Evolutionary conservation across 1,140 invertebrate species (phyloP).

Genomic region (Marisa cornuarietis): DNA sequence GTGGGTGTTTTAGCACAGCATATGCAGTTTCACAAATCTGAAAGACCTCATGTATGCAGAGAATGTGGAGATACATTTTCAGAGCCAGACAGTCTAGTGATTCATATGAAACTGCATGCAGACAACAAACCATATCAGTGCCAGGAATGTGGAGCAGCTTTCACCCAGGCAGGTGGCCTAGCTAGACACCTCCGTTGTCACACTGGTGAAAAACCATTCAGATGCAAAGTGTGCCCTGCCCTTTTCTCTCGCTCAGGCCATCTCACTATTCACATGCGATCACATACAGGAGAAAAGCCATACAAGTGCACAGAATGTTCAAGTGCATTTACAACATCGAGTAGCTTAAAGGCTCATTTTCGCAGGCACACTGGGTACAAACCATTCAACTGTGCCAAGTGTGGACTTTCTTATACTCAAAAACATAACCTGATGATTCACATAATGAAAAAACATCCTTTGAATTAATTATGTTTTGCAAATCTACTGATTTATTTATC

Average conservation of each 20-base stretch:
- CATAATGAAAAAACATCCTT: too few relatives aligned
- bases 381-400: neutral
- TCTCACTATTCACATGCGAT: neutral
- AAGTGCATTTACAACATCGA: neutral
- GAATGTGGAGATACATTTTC: neutral
- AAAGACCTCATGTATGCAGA: neutral
- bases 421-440: too few relatives aligned
- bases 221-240: neutral
- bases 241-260: neutral
- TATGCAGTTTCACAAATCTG: neutral
- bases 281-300: neutral
- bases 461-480: too few relatives aligned
- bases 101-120: slow-evolving; percentile 28
- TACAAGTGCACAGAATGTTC: neutral
- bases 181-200: slow-evolving; percentile 80
- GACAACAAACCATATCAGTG: slow-evolving; percentile 47
- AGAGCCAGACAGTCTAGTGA: neutral
- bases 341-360: neutral
- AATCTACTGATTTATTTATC: too few relatives aligned
- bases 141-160: slow-evolving; percentile 40
- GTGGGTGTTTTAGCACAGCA: neutral
- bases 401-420: neutral
- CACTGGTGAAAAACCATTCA: slow-evolving; percentile 91
- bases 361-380: neutral
- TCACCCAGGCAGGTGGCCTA: slow-evolving; percentile 22